Evolutionary conservation across 2,888 invertebrate genomes (phyloP).

Genomic region (Poecilus cupreus): DNA sequence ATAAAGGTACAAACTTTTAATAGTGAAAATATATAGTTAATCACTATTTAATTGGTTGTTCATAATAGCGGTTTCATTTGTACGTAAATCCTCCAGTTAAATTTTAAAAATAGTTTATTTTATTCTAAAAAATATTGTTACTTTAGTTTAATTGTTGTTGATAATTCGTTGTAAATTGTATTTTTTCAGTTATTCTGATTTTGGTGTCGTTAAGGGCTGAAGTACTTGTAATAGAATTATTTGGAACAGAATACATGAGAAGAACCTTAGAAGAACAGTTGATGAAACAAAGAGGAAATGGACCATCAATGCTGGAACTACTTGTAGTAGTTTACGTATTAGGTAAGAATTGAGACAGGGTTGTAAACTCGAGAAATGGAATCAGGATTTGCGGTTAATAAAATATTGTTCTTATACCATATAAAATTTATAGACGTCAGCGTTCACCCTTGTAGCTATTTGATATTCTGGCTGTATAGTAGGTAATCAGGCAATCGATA

Average conservation of each 20-base stretch:
- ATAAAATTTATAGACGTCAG: background rate
- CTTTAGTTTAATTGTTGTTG: conserved; percentile 16
- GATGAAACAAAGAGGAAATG: conserved; percentile 86
- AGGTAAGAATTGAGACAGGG: conserved; percentile 73
- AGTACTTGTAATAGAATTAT: conserved; percentile 81
- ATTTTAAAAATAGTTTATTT: no score
- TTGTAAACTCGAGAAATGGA: background rate
- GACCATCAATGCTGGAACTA: conserved; percentile 89
- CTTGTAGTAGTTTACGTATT: conserved; percentile 89
- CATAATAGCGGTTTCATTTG: no score
- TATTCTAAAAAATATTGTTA: background rate
- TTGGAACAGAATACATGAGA: conserved; percentile 83
- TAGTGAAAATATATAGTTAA: no score
- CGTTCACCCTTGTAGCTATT: background rate
- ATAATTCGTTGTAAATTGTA: background rate
- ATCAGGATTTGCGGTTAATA: background rate
- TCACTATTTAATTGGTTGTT: no score
- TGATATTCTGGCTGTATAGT: background rate
- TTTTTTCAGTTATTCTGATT: conserved; percentile 87
- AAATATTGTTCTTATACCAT: conserved; percentile 27
- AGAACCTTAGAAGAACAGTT: conserved; percentile 78
- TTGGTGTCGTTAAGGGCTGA: conserved; percentile 94
- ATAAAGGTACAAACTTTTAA: no score
- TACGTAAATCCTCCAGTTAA: no score
- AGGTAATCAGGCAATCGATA: no score